Percentiles rank a stretch among this genome's conserved stretches.
phyloP scores from a whole-genome alignment of 2,113 vertebrate genomes.

The Ranitomeya imitator region DNA sequence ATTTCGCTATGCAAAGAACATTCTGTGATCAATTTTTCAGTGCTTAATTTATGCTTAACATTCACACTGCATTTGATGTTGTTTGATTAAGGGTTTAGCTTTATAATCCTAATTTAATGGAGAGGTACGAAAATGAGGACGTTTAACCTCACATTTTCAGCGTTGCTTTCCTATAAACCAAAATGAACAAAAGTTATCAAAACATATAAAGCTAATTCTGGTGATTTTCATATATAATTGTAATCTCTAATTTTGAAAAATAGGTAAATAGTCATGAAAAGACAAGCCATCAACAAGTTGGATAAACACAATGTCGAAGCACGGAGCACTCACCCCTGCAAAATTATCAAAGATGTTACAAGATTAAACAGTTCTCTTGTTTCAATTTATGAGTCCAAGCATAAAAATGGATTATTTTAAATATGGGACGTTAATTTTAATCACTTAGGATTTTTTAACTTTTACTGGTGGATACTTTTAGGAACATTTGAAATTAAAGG shows the following conservation, averaged over 20 bases:
- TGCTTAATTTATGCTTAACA: slow-evolving; percentile 12
- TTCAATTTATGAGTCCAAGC: no score
- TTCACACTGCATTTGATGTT: slow-evolving; percentile 4
- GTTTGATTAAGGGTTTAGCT: slow-evolving; percentile 6
- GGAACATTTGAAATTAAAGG: no score
- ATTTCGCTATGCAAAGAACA: neutral
- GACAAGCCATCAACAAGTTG: neutral
- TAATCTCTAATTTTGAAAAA: neutral
- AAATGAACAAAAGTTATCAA: neutral
- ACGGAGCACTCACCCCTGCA: no score
- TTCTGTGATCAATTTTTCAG: slow-evolving; percentile 16
- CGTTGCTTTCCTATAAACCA: neutral
- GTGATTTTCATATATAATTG: neutral
- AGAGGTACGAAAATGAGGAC: neutral
- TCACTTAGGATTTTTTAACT: no score
- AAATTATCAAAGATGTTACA: no score
- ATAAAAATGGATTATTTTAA: no score
- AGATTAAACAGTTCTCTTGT: no score
- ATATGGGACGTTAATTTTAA: no score
- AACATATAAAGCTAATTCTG: neutral
- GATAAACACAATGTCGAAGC: neutral
- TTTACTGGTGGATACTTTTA: no score
- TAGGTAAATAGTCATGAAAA: neutral
- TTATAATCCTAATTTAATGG: slow-evolving; percentile 7
- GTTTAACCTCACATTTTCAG: neutral